Percentiles rank a stretch among this genome's conserved stretches.
Conservation (phyloP, 2,888 invertebrate species). For the Diaphora mendica region DNA sequence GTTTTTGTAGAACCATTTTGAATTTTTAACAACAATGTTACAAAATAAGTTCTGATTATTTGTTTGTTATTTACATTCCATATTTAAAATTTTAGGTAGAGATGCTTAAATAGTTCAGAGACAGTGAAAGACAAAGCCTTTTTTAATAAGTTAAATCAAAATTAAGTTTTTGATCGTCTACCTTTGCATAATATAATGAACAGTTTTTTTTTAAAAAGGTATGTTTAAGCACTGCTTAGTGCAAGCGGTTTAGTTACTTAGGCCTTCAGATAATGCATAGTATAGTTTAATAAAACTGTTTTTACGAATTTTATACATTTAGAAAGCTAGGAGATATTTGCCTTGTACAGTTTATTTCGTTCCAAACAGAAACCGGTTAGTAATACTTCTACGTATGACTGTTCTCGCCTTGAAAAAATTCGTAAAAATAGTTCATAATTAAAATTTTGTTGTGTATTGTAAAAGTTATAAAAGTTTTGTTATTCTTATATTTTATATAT, state of each 20-base stretch:
- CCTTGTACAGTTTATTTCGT: background rate
- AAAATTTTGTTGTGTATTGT: slow-evolving; percentile 12
- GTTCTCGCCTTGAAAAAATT: background rate
- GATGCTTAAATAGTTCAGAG: slow-evolving; percentile 21
- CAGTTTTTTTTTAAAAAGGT: background rate
- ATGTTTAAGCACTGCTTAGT: background rate
- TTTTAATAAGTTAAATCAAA: slow-evolving; percentile 4
- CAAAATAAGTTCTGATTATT: background rate
- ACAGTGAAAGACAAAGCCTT: slow-evolving; percentile 41
- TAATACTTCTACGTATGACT: background rate
- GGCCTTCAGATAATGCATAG: background rate
- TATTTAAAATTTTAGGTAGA: slow-evolving; percentile 22
- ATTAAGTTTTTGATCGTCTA: slow-evolving; percentile 1
- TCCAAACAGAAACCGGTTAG: no score
- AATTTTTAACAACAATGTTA: background rate
- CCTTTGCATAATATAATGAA: slow-evolving; percentile 9
- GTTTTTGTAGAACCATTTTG: slow-evolving; percentile 20
- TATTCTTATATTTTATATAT: slow-evolving; percentile 7
- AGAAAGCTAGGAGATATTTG: no score
- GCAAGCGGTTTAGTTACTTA: background rate
- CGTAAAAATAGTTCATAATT: background rate
- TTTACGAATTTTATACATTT: background rate
- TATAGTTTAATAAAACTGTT: background rate
- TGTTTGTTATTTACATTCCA: slow-evolving; percentile 40
- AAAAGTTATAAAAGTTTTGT: slow-evolving; percentile 7